Base-by-base conservation (phyloP, 2,888 invertebrate species). In the Hydroisotoma schaefferi region DNA sequence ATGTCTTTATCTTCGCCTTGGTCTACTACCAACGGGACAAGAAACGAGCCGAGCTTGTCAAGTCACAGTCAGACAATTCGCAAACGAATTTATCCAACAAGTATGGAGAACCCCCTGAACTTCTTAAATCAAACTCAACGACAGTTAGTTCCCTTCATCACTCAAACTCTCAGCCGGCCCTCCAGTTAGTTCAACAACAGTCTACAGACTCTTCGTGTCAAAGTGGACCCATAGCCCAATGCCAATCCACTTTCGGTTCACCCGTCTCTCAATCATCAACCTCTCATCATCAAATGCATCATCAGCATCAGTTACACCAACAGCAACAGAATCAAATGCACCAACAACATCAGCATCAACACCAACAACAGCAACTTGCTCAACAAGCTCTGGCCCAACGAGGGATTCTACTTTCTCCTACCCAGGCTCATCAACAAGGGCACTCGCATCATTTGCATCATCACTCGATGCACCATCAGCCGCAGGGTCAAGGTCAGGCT, bases 1-100 rank as follows among this genome's bases (percentile, higher is more conserved):
- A 90, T 78, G 86, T 90, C 53, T 79, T 90, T 43, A 88, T 90
- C 74, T 90, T 90, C 75, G 89, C 88, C 53, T 88, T 88, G 2
- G 87, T 90, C 8, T 90, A 89, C 77, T 90, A 90, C 76, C 90
- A 90, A 76, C 76, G 61, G 33, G 86, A 86, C 74, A 87, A 88
- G 77, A 86, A 87, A 51, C 80, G 87, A 68, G 81, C 87, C 74
- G 88, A 90, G 75, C 87, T 88, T 74, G 87, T 66, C 44, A 70
- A 70, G 57, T 63, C 67, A 10, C 53, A 59, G 3, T 61, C 55
- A 51, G 61, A 61, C 47, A 56, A 61, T 54, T 57, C 57, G 44
- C 55, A 56, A 33, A 28, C 48, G 29, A 57, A 60, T 48, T 61
- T 55, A 46, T 57, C 55, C 28, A 63, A 63, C 40, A 69, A 68